Evolutionary conservation across 2,888 invertebrate genomes (phyloP).

Genomic region (Spodoptera exigua): DNA sequence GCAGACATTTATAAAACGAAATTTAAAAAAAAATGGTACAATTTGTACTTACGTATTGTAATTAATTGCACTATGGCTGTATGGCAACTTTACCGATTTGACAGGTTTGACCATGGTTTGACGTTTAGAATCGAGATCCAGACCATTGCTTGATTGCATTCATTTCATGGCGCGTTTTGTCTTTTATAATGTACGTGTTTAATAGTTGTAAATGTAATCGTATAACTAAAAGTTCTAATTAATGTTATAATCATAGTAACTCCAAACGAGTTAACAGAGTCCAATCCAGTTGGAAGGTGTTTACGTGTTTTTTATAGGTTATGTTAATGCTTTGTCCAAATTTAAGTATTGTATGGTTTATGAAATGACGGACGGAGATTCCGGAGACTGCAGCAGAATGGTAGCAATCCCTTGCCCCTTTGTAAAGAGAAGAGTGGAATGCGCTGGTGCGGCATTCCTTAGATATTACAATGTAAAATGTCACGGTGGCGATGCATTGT

Average conservation of each 20-base stretch:
- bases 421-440: slow-evolving; percentile 83
- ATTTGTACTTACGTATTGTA: too few species aligned
- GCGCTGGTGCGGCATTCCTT: slow-evolving; percentile 86
- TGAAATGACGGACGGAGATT: slow-evolving; percentile 82
- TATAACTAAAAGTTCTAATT: slow-evolving; percentile 32
- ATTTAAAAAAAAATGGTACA: too few species aligned
- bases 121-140: not conserved
- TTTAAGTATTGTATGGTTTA: slow-evolving; percentile 70
- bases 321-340: slow-evolving; percentile 80
- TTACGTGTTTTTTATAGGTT: slow-evolving; percentile 80
- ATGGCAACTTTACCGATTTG: too few species aligned
- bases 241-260: slow-evolving; percentile 35
- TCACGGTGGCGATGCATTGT: slow-evolving; percentile 83
- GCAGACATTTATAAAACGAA: too few species aligned
- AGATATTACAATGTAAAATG: slow-evolving; percentile 86
- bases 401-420: slow-evolving; percentile 78
- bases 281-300: slow-evolving; percentile 57
- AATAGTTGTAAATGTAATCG: slow-evolving; percentile 51
- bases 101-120: too few species aligned
- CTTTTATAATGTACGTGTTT: slow-evolving; percentile 59
- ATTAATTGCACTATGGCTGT: too few species aligned
- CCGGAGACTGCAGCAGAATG: slow-evolving; percentile 69
- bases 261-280: slow-evolving; percentile 29
- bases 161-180: slow-evolving; percentile 71
- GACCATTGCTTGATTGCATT: slow-evolving; percentile 57